Conservation (phyloP, 2,888 invertebrate genomes). For the Julus scanicus region DNA sequence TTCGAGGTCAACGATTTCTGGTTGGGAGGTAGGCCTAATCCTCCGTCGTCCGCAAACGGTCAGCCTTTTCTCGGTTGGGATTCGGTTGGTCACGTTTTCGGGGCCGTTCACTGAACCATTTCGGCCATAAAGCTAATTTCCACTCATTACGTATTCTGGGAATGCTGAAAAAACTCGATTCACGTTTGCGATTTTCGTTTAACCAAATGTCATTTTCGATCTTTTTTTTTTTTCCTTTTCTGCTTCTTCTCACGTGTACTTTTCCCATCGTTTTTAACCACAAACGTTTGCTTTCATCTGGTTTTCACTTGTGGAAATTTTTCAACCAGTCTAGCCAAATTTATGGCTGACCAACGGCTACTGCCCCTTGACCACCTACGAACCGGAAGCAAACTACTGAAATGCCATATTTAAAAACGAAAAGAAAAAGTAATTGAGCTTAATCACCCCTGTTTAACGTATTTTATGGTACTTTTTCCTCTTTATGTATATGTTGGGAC, state of each 20-base stretch:
- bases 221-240: not conserved
- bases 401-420: too few relatives aligned
- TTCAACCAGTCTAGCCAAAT: not conserved
- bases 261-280: not conserved
- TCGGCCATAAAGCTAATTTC: constrained; percentile 33
- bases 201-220: constrained; percentile 33
- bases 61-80: constrained; percentile 26
- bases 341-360: constrained; percentile 33
- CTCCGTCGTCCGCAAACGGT: constrained; percentile 15
- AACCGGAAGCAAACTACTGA: constrained; percentile 14
- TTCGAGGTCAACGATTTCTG: constrained; percentile 21
- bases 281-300: not conserved
- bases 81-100: constrained; percentile 33
- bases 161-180: constrained; percentile 23
- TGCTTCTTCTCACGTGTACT: too few relatives aligned
- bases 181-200: too few relatives aligned
- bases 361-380: constrained; percentile 33
- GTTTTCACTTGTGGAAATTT: constrained; percentile 14
- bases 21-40: constrained; percentile 26
- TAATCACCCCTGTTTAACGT: not conserved
- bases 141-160: constrained; percentile 33
- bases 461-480: not conserved
- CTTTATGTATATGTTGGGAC: not conserved
- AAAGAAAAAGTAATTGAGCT: too few relatives aligned
- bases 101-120: constrained; percentile 33